phyloP scores from a whole-genome alignment of 2,797 vertebrate genomes.

The Spinus pinus region DNA sequence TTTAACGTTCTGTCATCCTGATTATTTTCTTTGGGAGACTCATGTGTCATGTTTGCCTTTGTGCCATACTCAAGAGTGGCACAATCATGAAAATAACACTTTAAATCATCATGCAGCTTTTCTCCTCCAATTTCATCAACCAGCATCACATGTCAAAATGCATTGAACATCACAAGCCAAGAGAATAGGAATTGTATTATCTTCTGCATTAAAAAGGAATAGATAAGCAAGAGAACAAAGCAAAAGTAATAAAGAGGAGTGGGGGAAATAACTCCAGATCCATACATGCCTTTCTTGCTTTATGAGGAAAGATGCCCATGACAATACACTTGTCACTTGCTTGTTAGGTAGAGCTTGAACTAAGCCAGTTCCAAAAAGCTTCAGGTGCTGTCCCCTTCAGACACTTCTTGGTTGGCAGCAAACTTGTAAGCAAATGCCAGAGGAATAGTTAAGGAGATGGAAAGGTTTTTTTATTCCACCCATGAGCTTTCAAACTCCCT shows the following conservation, averaged over 20 bases:
- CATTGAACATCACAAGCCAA: conserved; percentile 51
- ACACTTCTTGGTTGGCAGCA: conserved; percentile 37
- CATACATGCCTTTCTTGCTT: conserved; percentile 33
- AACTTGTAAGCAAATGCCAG: conserved; percentile 48
- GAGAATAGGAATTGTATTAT: conserved; percentile 58
- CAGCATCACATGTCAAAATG: conserved; percentile 65
- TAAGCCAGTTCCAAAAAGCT: conserved; percentile 56
- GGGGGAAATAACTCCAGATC: conserved; percentile 45
- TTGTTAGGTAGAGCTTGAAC: conserved; percentile 22
- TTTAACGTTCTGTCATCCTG: conserved; percentile 62
- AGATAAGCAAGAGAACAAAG: conserved; percentile 55
- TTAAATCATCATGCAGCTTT: conserved; percentile 64
- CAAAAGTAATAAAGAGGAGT: conserved; percentile 52
- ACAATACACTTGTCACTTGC: conserved; percentile 51
- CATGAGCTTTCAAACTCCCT: conserved; percentile 67
- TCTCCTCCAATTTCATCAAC: conserved; percentile 68
- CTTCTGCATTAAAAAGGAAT: conserved; percentile 53
- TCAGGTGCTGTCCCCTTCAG: conserved; percentile 65
- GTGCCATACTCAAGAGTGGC: conserved; percentile 55
- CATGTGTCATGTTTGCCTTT: conserved; percentile 61
- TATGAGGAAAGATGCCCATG: conserved; percentile 2
- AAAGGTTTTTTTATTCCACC: conserved; percentile 44
- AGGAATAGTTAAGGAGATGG: conserved; percentile 54
- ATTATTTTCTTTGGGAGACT: conserved; percentile 62
- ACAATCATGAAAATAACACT: conserved; percentile 63